Base-by-base conservation (phyloP, 1,140 invertebrate genomes). In the Euura lappo region DNA sequence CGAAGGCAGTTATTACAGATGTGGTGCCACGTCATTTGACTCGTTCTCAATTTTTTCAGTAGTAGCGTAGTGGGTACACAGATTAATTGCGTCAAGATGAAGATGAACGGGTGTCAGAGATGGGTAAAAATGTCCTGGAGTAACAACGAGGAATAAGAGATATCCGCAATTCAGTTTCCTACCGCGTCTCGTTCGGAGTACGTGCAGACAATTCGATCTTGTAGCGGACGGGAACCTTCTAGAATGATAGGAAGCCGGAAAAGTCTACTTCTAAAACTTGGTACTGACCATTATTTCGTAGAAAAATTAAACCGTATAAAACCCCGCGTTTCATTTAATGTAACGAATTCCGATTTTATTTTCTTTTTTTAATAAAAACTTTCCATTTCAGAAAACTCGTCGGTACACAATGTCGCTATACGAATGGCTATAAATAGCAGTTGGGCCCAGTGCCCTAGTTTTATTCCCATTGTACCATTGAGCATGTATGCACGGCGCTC, bases 21-120 rank as follows among this genome's bases (percentile, higher is more conserved):
- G 28, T 28, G 28, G 28, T 28, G 0, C 28, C 28, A 28, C 28
- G 28, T 28, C 28, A 28, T 28, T 28, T 28, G 28, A 28, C 28
- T 28, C 28, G 28, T 28, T 28, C 28, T 28, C 28, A 28, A 28
- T 28, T 60, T 8, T 11, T 5, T 60, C n/a, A n/a, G n/a, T n/a
- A n/a, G n/a, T n/a, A n/a, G n/a, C n/a, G n/a, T n/a, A n/a, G n/a
- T 60, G 8, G 5, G 51, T 11, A 60, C 51, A n/a, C 51, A n/a
- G 51, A 60, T 60, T 60, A n/a, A 60, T 60, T n/a, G 51, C 13
- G 51, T 60, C 51, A 60, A 60, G 51, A 60, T 60, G 8, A n/a
- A 60, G 51, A 28, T 1, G 51, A 60, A 60, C 13, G 13, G 8
- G 6, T 60, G 13, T 60, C 51, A 60, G 8, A n/a, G 10, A 60